phyloP scores from a whole-genome alignment of 2,888 invertebrate species.

The Nysson spinosus region DNA sequence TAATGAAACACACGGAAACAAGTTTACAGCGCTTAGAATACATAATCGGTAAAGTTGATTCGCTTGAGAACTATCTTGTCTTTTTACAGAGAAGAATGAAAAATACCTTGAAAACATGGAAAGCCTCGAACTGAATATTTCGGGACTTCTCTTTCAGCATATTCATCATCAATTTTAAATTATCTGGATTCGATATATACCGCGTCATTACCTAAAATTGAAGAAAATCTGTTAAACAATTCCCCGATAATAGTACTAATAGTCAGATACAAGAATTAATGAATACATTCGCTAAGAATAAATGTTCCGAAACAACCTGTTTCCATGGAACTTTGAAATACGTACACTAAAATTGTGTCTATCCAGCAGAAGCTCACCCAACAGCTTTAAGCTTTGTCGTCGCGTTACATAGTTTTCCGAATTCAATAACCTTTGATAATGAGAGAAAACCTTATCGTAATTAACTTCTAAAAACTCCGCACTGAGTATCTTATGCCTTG shows the following conservation, averaged over 20 bases:
- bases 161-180: slow-evolving; percentile 99
- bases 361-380: slow-evolving; percentile 97
- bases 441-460: slow-evolving; percentile 98
- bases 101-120: slow-evolving; percentile 99
- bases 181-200: slow-evolving; percentile 99
- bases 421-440: slow-evolving; percentile 97
- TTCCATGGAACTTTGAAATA: no score
- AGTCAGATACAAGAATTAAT: no score
- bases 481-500: slow-evolving; percentile 96
- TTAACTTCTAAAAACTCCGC: slow-evolving; percentile 99
- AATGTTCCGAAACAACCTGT: no score
- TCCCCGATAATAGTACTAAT: no score
- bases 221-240: no score
- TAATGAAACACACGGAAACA: neutral
- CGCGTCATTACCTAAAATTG: slow-evolving; percentile 89
- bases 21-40: neutral
- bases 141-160: slow-evolving; percentile 99
- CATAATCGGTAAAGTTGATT: no score
- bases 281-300: no score
- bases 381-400: slow-evolving; percentile 97
- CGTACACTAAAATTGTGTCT: slow-evolving; percentile 98
- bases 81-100: no score
- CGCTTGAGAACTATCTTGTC: no score
- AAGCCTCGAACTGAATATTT: slow-evolving; percentile 99
- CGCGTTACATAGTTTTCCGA: slow-evolving; percentile 99